Evolutionary conservation across 2,797 vertebrate species (phyloP).

Genomic region (Enteromius afrohamiltoni): DNA sequence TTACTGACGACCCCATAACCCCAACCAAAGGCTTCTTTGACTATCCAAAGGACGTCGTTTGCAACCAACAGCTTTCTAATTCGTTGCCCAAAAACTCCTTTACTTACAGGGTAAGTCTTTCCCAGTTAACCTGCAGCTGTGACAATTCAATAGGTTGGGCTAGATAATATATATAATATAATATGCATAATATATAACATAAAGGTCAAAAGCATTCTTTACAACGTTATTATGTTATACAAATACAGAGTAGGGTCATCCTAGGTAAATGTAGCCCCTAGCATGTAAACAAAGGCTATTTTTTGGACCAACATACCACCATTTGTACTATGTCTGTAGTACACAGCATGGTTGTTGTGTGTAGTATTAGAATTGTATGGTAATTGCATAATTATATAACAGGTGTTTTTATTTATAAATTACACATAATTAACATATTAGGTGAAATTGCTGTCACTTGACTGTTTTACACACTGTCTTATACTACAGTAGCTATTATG

Average conservation of each 20-base stretch:
- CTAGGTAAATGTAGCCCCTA: background rate
- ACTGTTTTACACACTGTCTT: no score
- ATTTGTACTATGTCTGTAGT: background rate
- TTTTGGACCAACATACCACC: background rate
- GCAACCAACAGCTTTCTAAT: constrained; percentile 75
- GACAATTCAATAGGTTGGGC: background rate
- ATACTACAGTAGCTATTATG: no score
- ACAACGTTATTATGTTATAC: background rate
- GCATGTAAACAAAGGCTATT: background rate
- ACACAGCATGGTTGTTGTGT: background rate
- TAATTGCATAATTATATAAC: background rate
- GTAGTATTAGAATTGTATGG: background rate
- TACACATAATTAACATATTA: background rate
- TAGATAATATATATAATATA: no score
- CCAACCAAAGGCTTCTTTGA: constrained; percentile 77
- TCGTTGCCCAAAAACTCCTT: constrained; percentile 85
- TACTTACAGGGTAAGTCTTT: constrained; percentile 82
- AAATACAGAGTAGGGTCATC: background rate
- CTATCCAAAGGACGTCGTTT: constrained; percentile 74
- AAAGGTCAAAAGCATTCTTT: background rate
- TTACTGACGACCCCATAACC: constrained; percentile 84
- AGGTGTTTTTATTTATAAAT: background rate
- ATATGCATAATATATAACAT: background rate
- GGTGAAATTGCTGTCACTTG: background rate
- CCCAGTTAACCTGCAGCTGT: background rate